A percentile compares a stretch with the other conserved stretches of the same genome.
Conservation (phyloP, 1,140 invertebrate species). For the Rhyzopertha dominica region DNA sequence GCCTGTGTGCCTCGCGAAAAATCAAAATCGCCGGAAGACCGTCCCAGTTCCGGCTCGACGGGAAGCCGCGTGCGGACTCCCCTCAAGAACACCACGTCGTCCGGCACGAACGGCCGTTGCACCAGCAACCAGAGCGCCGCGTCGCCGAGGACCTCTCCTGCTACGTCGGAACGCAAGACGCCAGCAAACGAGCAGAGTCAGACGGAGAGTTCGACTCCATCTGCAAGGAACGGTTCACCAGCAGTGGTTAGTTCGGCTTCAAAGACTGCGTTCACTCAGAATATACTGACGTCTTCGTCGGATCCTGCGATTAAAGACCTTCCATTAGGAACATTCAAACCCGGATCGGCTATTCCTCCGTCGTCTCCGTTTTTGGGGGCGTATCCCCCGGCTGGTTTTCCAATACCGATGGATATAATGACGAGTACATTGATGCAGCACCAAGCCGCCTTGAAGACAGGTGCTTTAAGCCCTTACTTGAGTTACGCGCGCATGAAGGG, state of each 20-base stretch:
- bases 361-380: conserved; percentile 53
- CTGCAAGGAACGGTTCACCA: no score
- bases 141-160: conserved; percentile 53
- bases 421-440: conserved; percentile 65
- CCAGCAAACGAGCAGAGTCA: conserved; percentile 43
- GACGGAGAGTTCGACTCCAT: conserved; percentile 17
- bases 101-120: conserved; percentile 49
- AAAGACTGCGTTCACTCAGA: conserved; percentile 47
- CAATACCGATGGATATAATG: conserved; percentile 64
- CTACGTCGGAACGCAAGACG: conserved; percentile 42
- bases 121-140: conserved; percentile 62
- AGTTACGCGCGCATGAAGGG: conserved; percentile 68
- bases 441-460: conserved; percentile 63
- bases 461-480: conserved; percentile 62
- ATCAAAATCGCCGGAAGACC: conserved; percentile 55
- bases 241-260: conserved; percentile 40
- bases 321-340: conserved; percentile 59
- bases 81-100: conserved; percentile 47
- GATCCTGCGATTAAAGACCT: conserved; percentile 61
- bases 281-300: conserved; percentile 50
- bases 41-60: conserved; percentile 42
- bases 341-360: conserved; percentile 49
- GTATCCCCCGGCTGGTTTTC: conserved; percentile 53
- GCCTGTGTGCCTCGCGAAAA: conserved; percentile 52
- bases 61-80: conserved; percentile 54